phyloP scores from a whole-genome alignment of 2,888 invertebrate genomes.

The Hypselothyrea guttata region DNA sequence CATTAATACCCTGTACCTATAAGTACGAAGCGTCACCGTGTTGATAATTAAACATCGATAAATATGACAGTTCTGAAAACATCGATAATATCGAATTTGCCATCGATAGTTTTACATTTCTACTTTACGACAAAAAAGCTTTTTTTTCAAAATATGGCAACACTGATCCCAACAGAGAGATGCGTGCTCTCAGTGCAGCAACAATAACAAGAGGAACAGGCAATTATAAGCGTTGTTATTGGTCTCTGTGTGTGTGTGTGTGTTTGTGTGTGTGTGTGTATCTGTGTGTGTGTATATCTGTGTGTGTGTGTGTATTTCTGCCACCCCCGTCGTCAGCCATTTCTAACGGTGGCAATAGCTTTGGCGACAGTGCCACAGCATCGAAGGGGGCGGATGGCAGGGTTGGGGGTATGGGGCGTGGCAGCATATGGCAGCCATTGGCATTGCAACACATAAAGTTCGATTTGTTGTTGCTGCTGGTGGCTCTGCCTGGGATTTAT shows the following conservation, averaged over 20 bases:
- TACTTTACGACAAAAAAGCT: no score
- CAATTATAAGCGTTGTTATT: conserved; percentile 70
- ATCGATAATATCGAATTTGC: no score
- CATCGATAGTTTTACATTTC: no score
- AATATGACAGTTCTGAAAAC: no score
- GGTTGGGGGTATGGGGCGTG: conserved; percentile 27
- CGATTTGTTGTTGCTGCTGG: conserved; percentile 62
- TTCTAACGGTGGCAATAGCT: conserved; percentile 77
- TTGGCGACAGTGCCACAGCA: conserved; percentile 70
- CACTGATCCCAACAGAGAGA: conserved; percentile 44
- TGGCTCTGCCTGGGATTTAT: conserved; percentile 62
- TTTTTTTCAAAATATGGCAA: no score
- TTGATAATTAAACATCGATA: no score
- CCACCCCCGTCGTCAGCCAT: conserved; percentile 50
- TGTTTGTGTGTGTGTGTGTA: neutral
- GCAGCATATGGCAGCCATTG: conserved; percentile 66
- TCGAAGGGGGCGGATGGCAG: conserved; percentile 16
- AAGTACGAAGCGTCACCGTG: no score
- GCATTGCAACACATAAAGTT: conserved; percentile 77
- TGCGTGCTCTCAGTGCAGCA: conserved; percentile 50
- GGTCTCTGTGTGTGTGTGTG: neutral
- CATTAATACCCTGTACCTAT: no score
- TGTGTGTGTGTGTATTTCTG: neutral
- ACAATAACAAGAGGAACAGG: conserved; percentile 50
- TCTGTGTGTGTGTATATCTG: neutral